Evolutionary conservation across 23 tunicate genomes (phyloP).

Genomic region (Trididemnum clinides): DNA sequence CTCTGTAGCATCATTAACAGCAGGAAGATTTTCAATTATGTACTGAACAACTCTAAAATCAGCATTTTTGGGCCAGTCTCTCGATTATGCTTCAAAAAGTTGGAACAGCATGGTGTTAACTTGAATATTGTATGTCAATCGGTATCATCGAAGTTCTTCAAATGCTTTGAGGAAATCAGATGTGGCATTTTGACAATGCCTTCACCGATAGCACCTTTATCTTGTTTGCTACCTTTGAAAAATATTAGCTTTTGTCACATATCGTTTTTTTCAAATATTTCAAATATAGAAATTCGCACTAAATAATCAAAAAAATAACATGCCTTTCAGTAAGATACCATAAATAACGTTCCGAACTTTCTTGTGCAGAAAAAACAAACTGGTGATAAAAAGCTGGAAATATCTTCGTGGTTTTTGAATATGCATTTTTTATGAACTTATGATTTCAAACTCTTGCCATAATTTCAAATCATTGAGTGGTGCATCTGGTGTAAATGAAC

Average conservation of each 20-base stretch:
- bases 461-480: not conserved
- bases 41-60: not conserved
- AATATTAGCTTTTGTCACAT: not conserved
- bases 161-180: not conserved
- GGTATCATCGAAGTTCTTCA: not conserved
- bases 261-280: not conserved
- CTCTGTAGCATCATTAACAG: not conserved
- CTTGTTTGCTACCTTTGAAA: not conserved
- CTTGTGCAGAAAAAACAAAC: not conserved
- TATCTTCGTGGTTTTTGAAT: not conserved
- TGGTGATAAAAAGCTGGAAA: not conserved
- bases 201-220: not conserved
- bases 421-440: not conserved
- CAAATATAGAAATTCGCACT: not conserved
- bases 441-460: not conserved
- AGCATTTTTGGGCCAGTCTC: not conserved
- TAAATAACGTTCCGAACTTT: no score
- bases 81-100: not conserved
- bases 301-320: not conserved
- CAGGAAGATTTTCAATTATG: not conserved
- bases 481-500: not conserved
- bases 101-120: not conserved
- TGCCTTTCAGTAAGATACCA: not conserved
- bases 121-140: not conserved
- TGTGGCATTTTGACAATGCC: conserved; percentile 1